Conservation (phyloP, 2,113 vertebrate genomes). For the Paratilapia polleni region DNA sequence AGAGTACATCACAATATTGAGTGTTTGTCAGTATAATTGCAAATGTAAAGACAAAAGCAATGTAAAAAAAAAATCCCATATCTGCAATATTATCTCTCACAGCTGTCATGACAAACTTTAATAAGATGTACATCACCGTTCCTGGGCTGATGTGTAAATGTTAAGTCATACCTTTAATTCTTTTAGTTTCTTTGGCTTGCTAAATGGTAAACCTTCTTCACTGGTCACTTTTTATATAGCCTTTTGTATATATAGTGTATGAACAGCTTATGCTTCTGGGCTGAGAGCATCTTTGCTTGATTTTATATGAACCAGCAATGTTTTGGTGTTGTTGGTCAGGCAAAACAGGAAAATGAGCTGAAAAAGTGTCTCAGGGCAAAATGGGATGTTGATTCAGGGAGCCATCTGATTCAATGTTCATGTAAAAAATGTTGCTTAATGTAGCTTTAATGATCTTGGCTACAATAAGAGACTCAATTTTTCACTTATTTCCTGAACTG, state of each 20-base stretch:
- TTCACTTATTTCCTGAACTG: conserved; percentile 42
- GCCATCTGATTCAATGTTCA: conserved; percentile 49
- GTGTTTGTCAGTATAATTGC: not conserved
- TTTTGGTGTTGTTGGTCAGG: conserved; percentile 9
- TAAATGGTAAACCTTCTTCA: not conserved
- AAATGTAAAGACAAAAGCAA: not conserved
- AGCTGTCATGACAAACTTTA: conserved; percentile 9
- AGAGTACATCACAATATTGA: not conserved
- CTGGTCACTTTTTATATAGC: not conserved
- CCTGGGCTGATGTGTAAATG: not conserved
- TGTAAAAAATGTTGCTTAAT: conserved; percentile 62
- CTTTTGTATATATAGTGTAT: not conserved
- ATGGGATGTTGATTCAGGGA: conserved; percentile 36
- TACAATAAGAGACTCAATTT: conserved; percentile 55
- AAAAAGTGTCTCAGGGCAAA: conserved; percentile 15
- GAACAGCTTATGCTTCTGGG: not conserved
- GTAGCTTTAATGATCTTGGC: conserved; percentile 67
- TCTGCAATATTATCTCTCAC: not conserved
- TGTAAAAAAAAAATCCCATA: not conserved
- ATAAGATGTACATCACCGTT: not conserved
- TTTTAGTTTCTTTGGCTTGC: not conserved
- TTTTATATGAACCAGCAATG: not conserved
- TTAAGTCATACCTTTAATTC: not conserved
- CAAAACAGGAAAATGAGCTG: conserved; percentile 8
- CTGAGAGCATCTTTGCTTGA: not conserved